These are phyloP conservation scores for Siderastrea radians DNA, from an alignment of 92 coral and sea anemone species.

Conservation along the genomic window DNA sequence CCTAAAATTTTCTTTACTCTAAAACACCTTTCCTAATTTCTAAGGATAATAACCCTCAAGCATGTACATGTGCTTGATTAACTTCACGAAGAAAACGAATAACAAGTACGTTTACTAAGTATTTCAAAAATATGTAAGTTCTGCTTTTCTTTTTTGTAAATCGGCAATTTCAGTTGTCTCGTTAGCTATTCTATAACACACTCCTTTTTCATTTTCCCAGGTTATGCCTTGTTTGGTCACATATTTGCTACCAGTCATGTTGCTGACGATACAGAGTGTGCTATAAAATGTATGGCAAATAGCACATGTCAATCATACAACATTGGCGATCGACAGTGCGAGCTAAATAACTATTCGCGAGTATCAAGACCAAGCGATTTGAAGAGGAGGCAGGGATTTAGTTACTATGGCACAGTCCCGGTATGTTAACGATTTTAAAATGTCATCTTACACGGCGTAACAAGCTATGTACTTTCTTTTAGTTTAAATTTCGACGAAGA, in stretches of 20 bases:
- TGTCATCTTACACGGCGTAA: no score
- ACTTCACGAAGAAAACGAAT: no score
- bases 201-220: background rate
- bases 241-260: background rate
- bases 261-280: background rate
- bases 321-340: background rate
- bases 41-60: no score
- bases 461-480: background rate
- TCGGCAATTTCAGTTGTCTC: background rate
- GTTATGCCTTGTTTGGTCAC: background rate
- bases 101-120: no score
- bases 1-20: no score
- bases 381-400: background rate
- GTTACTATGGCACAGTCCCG: background rate
- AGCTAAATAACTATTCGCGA: constrained; percentile 3
- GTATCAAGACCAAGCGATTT: background rate
- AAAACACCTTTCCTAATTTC: no score
- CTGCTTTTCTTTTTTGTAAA: background rate
- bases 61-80: no score
- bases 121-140: no score
- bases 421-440: background rate
- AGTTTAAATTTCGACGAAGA: no score
- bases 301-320: constrained; percentile 38
- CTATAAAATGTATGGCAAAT: constrained; percentile 6
- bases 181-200: no score